Evolutionary conservation across 1,140 invertebrate genomes (phyloP), one percentile per base, ranked within the genome.

Genomic region (Cotesia glomerata): DNA sequence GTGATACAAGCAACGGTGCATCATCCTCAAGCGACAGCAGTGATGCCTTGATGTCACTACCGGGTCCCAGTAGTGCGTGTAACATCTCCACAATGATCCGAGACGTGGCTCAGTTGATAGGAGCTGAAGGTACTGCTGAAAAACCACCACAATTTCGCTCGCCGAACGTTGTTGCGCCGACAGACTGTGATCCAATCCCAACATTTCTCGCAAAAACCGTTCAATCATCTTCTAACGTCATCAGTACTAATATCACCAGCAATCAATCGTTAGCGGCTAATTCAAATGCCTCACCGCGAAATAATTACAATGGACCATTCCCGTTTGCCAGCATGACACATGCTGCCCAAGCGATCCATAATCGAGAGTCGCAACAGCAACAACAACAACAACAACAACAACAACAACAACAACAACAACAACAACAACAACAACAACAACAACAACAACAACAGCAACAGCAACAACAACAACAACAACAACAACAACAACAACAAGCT

Each of bases 241-340:
- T 76, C 67, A 79, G 77, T 52, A 76, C 81, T 69, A 68, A 70
- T 18, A 65, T 78, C 9, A 58, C 80, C 11, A 77, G 78, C 34
- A 80, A 67, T 39, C 83, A 82, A 64, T 77, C 65, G 11, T 64
- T 78, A 39, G 72, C 75, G 4, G 73, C 75, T 8, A 79, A 83
- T 68, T 74, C 85, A 1, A 80, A 73, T 69, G 73, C 79, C 34
- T 79, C 85, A 9, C 69, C 84, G 78, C 87, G 87, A 86, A 91
- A 79, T 72, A 85, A 84, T 72, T 89, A 88, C 76, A 89, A 89
- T 77, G 89, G 90, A 56, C 91, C 91, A 78, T 96, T 93, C 86
- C 94, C 95, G 14, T 97, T 95, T 83, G 92, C 94, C 75, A 95
- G 94, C 84, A 96, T 97, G 95, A 95, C 94, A 65, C 95, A 96